These are phyloP conservation scores for Labeo catla DNA, from an alignment of 2,113 vertebrate genomes.

Conservation along the genomic window DNA sequence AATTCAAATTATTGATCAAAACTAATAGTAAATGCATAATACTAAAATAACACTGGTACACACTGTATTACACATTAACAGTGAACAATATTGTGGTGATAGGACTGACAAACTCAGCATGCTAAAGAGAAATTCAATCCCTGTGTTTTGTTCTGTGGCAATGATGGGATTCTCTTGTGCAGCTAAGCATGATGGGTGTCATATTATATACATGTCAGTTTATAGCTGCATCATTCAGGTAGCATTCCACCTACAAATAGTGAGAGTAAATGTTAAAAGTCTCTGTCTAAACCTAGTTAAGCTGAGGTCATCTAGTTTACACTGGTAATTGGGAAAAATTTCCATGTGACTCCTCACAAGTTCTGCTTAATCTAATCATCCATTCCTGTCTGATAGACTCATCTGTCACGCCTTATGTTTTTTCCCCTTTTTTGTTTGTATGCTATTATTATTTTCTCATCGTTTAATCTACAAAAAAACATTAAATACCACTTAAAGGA, in stretches of 20 bases:
- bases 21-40: too few species aligned
- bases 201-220: conserved; percentile 12
- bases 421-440: too few species aligned
- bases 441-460: background rate
- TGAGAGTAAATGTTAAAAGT: background rate
- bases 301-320: conserved; percentile 40
- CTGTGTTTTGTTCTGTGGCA: conserved; percentile 9
- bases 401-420: background rate
- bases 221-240: background rate
- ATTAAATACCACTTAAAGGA: background rate
- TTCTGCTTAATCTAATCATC: conserved; percentile 39
- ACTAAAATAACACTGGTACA: too few species aligned
- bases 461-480: background rate
- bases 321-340: conserved; percentile 34
- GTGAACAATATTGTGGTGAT: background rate
- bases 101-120: background rate
- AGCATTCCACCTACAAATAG: background rate
- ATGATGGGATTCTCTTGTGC: conserved; percentile 1
- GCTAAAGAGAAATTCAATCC: conserved; percentile 14
- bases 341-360: conserved; percentile 18
- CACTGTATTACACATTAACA: too few species aligned
- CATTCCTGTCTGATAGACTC: background rate
- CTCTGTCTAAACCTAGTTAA: background rate
- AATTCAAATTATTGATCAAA: too few species aligned
- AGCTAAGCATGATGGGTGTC: conserved; percentile 36